A percentile compares a stretch with the other conserved stretches of the same genome.
phyloP scores from a whole-genome alignment of 2,113 vertebrate genomes.

The Cynoglossus semilaevis region DNA sequence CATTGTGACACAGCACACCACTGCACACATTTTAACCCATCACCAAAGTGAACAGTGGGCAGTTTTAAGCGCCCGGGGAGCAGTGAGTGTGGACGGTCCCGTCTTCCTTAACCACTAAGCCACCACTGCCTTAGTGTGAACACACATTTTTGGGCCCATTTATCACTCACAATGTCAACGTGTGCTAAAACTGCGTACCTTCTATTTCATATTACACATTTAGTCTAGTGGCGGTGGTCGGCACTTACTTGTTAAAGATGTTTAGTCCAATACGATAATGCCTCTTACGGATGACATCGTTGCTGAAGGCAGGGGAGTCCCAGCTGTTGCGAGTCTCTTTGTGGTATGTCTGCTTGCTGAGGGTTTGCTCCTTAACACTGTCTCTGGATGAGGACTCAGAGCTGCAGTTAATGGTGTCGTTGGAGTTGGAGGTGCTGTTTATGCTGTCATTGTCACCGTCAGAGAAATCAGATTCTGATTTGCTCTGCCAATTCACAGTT shows the following conservation, averaged over 20 bases:
- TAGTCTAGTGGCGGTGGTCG: background rate
- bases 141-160: too few species aligned
- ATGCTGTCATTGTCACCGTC: slow-evolving; percentile 97
- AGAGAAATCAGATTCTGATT: slow-evolving; percentile 94
- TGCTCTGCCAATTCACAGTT: slow-evolving; percentile 90
- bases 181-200: too few species aligned
- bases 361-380: slow-evolving; percentile 91
- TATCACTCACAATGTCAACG: too few species aligned
- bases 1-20: too few species aligned
- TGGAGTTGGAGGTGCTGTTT: slow-evolving; percentile 98
- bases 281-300: slow-evolving; percentile 92
- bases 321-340: slow-evolving; percentile 98
- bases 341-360: slow-evolving; percentile 98
- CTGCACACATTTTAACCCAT: too few species aligned
- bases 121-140: too few species aligned
- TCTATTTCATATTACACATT: too few species aligned
- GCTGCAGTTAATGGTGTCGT: slow-evolving; percentile 97
- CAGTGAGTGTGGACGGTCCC: too few species aligned
- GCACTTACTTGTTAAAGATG: slow-evolving; percentile 96
- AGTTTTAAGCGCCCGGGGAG: too few species aligned
- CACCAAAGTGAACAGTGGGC: too few species aligned
- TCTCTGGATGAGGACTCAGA: slow-evolving; percentile 94
- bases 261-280: slow-evolving; percentile 97
- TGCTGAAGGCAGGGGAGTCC: slow-evolving; percentile 97
- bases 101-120: too few species aligned